Evolutionary conservation across 2,888 invertebrate species (phyloP), one percentile per base, ranked within the genome.

Genomic region (Tinea pellionella): DNA sequence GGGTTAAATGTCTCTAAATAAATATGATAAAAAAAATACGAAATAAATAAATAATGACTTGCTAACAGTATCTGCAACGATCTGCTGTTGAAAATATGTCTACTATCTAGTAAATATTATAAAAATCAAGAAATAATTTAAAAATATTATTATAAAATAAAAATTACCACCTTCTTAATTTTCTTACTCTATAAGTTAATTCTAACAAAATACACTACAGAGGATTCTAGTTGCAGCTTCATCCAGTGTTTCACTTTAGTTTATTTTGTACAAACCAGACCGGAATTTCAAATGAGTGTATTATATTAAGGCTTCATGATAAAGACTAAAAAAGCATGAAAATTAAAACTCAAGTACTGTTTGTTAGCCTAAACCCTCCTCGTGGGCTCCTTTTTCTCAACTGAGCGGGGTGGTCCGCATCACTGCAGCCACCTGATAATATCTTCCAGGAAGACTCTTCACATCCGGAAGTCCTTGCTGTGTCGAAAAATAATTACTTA

Each of bases 251-350:
- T 65, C 62, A 61, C 32, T 56, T 65, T 67, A 68, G 67, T 72
- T 71, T 71, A 70, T 70, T 73, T 69, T 67, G 65, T 63, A 63
- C 64, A 64, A 64, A 65, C 63, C 66, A 66, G 66, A 66, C 63
- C 64, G 64, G 71, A 73, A 73, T 74, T 65, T 66, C 66, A 71
- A 72, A 73, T 71, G 72, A 72, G 69, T 64, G 64, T 64, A 65
- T 61, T 65, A 63, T 64, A 24, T 53, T 53, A 53, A 18, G 53
- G 53, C 18, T 53, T 24, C 24, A 53, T 18, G 15, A 47, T 9
- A 37, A 2, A 37, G 37, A 9, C 37, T 37, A 37, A 37, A 37
- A 37, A 37, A 2, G 37, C 2, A 37, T n/a, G 11, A 9, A 9
- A 37, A 37, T 37, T 37, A 37, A 37, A 37, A 37, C 37, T 37